phyloP scores from a whole-genome alignment of 2,888 invertebrate genomes.

The Parnassius glacialis region DNA sequence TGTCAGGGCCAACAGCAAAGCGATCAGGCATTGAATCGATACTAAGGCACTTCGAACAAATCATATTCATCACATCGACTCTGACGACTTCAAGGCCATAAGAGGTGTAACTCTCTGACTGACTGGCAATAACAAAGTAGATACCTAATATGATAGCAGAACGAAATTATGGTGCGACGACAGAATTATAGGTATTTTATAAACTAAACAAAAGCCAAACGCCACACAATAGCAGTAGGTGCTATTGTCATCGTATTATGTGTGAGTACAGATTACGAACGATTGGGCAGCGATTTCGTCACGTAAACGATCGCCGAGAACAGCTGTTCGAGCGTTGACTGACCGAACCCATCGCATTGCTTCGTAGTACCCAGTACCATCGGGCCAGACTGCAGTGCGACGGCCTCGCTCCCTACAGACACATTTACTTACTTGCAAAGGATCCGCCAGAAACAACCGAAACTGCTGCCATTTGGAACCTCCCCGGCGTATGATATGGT shows the following conservation, averaged over 20 bases:
- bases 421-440: constrained; percentile 87
- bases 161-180: constrained; percentile 37
- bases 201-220: constrained; percentile 41
- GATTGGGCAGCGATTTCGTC: constrained; percentile 49
- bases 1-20: constrained; percentile 57
- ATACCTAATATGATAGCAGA: too few species aligned
- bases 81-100: constrained; percentile 47
- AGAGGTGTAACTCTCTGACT: constrained; percentile 36
- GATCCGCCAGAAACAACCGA: constrained; percentile 96
- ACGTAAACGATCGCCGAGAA: constrained; percentile 46
- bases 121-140: constrained; percentile 40
- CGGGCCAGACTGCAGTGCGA: constrained; percentile 33
- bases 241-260: constrained; percentile 50
- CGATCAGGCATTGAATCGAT: constrained; percentile 47
- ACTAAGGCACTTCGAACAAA: constrained; percentile 42
- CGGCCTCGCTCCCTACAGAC: constrained; percentile 36
- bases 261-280: constrained; percentile 30
- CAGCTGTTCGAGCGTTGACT: constrained; percentile 58
- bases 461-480: constrained; percentile 95
- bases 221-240: constrained; percentile 46
- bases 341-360: constrained; percentile 26
- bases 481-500: constrained; percentile 94
- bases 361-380: constrained; percentile 26
- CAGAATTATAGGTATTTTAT: constrained; percentile 39
- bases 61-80: constrained; percentile 47